Percentiles rank a stretch among this genome's conserved stretches.
These are phyloP conservation scores for Heliocidaris erythrogramma DNA, from an alignment of 35 echinoderm and acorn worm species.

Conservation along the genomic window DNA sequence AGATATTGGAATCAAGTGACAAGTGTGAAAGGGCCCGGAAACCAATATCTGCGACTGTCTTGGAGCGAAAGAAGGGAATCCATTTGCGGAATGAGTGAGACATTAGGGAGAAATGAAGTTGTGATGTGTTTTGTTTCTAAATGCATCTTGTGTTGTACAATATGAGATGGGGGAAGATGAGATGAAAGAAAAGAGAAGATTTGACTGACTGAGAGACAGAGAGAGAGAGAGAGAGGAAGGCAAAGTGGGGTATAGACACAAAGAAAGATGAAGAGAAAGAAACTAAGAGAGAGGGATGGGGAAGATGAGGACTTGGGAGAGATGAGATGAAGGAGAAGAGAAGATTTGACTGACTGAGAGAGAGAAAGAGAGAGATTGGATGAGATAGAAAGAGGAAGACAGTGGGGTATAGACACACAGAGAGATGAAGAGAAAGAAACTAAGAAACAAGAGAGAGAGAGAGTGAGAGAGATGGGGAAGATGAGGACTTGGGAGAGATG, in stretches of 20 bases:
- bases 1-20: background rate
- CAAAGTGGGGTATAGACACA: background rate
- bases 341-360: too few relatives aligned
- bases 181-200: background rate
- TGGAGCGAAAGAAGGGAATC: background rate
- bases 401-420: too few relatives aligned
- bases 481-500: too few relatives aligned
- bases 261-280: too few relatives aligned
- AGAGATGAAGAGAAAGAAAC: too few relatives aligned
- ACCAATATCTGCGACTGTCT: background rate
- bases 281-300: background rate
- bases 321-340: too few relatives aligned
- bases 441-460: too few relatives aligned
- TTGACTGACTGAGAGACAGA: background rate
- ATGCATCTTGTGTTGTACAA: background rate
- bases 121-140: slow-evolving; percentile 18
- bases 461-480: too few relatives aligned
- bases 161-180: background rate
- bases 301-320: too few relatives aligned
- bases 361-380: too few relatives aligned
- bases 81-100: slow-evolving; percentile 7
- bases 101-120: slow-evolving; percentile 9
- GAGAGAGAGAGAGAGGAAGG: background rate
- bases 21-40: background rate
- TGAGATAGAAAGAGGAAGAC: too few relatives aligned